phyloP scores from a whole-genome alignment of 2,113 vertebrate genomes.

The Pycnonotus jocosus region DNA sequence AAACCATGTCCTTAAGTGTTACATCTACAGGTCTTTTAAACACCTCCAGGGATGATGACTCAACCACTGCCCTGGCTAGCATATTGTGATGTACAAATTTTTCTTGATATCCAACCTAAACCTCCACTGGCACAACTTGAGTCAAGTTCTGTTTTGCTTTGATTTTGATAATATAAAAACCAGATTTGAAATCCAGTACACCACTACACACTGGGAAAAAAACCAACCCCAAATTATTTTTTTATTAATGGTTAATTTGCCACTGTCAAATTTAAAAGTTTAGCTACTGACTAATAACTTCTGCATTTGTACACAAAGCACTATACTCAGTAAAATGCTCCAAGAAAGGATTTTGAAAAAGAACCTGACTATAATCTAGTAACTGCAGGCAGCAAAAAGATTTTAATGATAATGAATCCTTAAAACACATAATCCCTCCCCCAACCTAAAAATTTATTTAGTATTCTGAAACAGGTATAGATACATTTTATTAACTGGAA shows the following conservation, averaged over 20 bases:
- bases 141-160: neutral
- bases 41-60: neutral
- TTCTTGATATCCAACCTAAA: neutral
- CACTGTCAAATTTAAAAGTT: neutral
- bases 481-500: neutral
- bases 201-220: rapidly evolving
- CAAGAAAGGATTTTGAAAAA: neutral
- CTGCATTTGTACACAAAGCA: neutral
- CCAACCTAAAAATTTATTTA: neutral
- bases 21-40: neutral
- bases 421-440: neutral
- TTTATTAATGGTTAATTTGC: neutral
- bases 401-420: neutral
- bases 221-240: rapidly evolving
- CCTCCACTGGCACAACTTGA: neutral
- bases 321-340: neutral
- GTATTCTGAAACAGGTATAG: neutral
- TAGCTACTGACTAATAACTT: neutral
- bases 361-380: neutral
- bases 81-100: neutral
- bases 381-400: neutral
- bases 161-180: neutral
- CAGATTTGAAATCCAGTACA: neutral
- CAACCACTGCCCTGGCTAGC: no score
- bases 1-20: neutral